These are phyloP conservation scores for Liopterus haemorrhoidalis DNA, from an alignment of 2,888 invertebrate species.

Conservation along the genomic window DNA sequence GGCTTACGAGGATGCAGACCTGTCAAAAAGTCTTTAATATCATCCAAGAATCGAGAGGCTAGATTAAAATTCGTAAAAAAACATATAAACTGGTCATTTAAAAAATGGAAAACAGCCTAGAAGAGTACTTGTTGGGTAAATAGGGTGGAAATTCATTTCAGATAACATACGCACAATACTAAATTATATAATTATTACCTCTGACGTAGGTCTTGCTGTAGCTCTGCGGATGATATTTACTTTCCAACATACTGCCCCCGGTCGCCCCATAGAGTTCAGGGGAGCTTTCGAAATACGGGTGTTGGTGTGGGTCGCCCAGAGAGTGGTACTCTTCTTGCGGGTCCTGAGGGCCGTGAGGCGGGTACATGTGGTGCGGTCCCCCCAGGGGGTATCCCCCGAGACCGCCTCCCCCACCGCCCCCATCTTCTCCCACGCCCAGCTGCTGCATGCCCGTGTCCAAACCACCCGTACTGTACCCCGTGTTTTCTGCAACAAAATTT, in stretches of 20 bases:
- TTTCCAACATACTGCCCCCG: constrained; percentile 50
- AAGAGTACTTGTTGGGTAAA: too few species aligned
- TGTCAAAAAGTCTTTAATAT: too few species aligned
- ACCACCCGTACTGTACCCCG: constrained; percentile 16
- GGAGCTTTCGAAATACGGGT: constrained; percentile 62
- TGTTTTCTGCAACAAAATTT: constrained; percentile 8
- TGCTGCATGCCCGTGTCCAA: constrained; percentile 31
- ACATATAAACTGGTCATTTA: too few species aligned
- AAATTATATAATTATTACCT: too few species aligned
- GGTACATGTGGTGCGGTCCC: constrained; percentile 45
- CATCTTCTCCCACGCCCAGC: constrained; percentile 29
- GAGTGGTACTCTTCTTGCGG: constrained; percentile 55
- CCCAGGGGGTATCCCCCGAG: too few species aligned
- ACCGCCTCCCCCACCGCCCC: constrained; percentile 40
- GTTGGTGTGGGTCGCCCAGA: constrained; percentile 50
- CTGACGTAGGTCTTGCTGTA: constrained; percentile 67
- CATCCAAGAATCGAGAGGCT: too few species aligned
- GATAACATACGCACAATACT: too few species aligned
- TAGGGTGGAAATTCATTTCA: too few species aligned
- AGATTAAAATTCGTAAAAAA: too few species aligned
- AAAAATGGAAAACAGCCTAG: too few species aligned
- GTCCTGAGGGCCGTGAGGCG: constrained; percentile 52
- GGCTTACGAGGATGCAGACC: too few species aligned
- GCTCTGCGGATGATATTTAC: constrained; percentile 64
- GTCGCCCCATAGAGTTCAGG: constrained; percentile 68